These are phyloP conservation scores for Anser cygnoides DNA, from an alignment of 2,113 vertebrate genomes.

Conservation along the genomic window DNA sequence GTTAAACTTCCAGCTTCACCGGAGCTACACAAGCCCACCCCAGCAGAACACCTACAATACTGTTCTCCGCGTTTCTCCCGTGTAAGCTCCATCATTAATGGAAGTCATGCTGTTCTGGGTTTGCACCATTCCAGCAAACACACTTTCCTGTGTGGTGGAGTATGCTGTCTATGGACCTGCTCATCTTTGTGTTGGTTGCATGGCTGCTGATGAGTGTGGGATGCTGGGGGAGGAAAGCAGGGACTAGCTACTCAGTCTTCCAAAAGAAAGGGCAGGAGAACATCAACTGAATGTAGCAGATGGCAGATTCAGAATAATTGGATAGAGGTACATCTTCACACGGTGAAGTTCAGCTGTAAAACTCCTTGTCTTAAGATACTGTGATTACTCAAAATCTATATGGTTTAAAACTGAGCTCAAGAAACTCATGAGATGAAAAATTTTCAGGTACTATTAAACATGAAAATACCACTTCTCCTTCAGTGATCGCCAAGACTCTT, in stretches of 20 bases:
- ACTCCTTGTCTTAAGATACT: neutral
- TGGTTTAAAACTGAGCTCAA: neutral
- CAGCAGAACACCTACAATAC: neutral
- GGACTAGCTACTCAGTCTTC: neutral
- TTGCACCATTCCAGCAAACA: neutral
- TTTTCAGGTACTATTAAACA: neutral
- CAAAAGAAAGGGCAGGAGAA: neutral
- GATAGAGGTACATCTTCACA: neutral
- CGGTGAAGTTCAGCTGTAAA: neutral
- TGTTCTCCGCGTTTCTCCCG: neutral
- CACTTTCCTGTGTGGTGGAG: neutral
- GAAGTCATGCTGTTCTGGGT: neutral
- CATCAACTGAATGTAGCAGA: neutral
- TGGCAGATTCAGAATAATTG: neutral
- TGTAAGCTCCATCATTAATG: neutral
- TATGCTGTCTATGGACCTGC: neutral
- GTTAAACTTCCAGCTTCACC: neutral
- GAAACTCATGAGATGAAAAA: neutral
- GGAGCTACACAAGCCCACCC: neutral
- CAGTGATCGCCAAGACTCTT: neutral
- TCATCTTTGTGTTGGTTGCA: rapidly evolving
- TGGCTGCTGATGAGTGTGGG: neutral
- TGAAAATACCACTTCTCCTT: neutral
- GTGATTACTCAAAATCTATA: neutral
- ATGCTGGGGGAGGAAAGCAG: neutral